phyloP scores from a whole-genome alignment of 2,113 vertebrate genomes.

The Phalacrocorax aristotelis region DNA sequence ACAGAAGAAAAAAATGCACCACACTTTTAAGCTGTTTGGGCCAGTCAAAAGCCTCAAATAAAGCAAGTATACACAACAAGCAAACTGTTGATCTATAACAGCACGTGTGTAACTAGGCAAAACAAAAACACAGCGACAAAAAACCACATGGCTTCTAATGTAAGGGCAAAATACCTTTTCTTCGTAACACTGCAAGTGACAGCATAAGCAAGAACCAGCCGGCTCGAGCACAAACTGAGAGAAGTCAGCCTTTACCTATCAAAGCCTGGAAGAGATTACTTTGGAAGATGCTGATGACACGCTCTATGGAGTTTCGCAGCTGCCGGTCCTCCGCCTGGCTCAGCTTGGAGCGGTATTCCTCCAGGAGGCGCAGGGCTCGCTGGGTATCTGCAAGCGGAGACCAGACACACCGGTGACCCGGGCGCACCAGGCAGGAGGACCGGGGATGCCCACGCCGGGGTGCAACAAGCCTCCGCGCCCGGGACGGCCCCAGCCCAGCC shows the following conservation, averaged over 20 bases:
- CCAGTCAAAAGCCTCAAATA: background rate
- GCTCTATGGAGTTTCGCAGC: constrained; percentile 91
- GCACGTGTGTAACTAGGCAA: constrained; percentile 3
- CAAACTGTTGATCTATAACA: background rate
- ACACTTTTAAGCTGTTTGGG: background rate
- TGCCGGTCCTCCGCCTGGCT: constrained; percentile 88
- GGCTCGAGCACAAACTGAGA: too few species aligned
- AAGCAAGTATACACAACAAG: background rate
- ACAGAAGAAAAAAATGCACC: background rate
- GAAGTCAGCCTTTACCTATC: constrained; percentile 79
- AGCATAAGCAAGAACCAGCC: background rate
- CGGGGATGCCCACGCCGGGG: background rate
- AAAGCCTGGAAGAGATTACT: constrained; percentile 97
- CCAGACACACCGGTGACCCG: background rate
- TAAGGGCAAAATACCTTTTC: background rate
- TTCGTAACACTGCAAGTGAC: background rate
- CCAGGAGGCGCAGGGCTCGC: constrained; percentile 90
- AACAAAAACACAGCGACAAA: background rate
- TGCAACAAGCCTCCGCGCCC: background rate
- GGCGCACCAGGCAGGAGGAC: background rate
- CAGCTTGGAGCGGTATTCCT: constrained; percentile 91
- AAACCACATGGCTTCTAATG: background rate
- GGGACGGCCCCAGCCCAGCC: background rate
- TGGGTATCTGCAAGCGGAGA: constrained; percentile 84
- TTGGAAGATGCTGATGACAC: constrained; percentile 98